phyloP scores from a whole-genome alignment of 1,140 invertebrate species.

The Nasonia longicornis region DNA sequence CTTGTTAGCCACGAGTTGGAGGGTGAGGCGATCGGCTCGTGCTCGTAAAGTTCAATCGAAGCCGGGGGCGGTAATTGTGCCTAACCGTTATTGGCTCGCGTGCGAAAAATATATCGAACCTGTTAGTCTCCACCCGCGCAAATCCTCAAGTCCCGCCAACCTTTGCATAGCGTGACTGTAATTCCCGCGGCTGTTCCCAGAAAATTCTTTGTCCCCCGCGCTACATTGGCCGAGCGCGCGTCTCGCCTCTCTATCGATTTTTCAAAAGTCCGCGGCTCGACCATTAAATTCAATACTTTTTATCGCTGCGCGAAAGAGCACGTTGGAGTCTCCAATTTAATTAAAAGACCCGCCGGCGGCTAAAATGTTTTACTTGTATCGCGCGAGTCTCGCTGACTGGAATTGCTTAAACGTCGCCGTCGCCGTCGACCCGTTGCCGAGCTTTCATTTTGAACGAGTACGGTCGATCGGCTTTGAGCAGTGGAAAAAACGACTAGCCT shows the following conservation, averaged over 20 bases:
- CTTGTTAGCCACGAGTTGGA: constrained; percentile 2
- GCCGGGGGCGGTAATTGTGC: constrained; percentile 9
- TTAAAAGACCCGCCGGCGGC: constrained; percentile 9
- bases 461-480: background rate
- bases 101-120: background rate
- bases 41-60: constrained; percentile 19
- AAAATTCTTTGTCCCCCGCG: background rate
- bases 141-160: background rate
- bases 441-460: background rate
- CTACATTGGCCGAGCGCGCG: no score
- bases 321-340: constrained; percentile 35
- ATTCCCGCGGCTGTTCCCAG: background rate
- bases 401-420: constrained; percentile 13
- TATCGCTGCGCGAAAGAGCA: background rate
- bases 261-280: background rate
- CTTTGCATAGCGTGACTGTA: no score
- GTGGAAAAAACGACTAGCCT: background rate
- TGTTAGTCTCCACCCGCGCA: background rate
- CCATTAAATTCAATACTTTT: constrained; percentile 41
- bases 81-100: background rate
- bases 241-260: background rate
- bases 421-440: background rate
- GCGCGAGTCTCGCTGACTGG: background rate
- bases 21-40: background rate
- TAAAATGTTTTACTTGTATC: constrained; percentile 40